Conservation (phyloP, 1,140 invertebrate species). For the Parasteatoda tepidariorum region DNA sequence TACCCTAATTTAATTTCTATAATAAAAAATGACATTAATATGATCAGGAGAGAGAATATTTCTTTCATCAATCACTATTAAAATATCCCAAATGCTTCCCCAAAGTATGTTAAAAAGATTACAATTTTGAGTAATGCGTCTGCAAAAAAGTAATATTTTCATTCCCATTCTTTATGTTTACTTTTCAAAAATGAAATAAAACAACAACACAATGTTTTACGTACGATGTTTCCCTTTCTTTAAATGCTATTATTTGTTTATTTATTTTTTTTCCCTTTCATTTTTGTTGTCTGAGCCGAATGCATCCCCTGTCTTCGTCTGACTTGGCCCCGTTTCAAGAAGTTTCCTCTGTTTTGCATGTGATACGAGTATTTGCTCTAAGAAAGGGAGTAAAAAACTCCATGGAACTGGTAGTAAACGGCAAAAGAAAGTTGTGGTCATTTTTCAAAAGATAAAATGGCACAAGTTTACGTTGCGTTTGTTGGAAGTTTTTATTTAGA, state of each 20-base stretch:
- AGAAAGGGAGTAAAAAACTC: not conserved
- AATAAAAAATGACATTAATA: not conserved
- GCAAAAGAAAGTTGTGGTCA: not conserved
- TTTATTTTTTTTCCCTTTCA: not conserved
- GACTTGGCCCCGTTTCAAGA: not conserved
- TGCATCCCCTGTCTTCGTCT: not conserved
- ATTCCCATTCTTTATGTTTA: not conserved
- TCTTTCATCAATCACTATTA: not conserved
- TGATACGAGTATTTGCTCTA: not conserved
- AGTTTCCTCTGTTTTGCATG: not conserved
- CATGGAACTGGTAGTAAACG: not conserved
- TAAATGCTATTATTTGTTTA: not conserved
- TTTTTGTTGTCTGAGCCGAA: not conserved
- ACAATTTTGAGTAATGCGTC: not conserved
- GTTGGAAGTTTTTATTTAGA: not conserved
- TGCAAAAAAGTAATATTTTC: not conserved
- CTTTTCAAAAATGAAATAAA: not conserved
- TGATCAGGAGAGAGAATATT: not conserved
- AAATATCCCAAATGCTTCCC: not conserved
- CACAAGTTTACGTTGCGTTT: not conserved
- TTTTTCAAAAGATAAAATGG: not conserved
- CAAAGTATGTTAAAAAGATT: not conserved
- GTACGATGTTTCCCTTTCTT: not conserved
- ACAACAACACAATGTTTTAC: not conserved
- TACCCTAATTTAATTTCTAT: not conserved